Evolutionary conservation across 2,797 vertebrate genomes (phyloP).

Genomic region (Cygnus olor): DNA sequence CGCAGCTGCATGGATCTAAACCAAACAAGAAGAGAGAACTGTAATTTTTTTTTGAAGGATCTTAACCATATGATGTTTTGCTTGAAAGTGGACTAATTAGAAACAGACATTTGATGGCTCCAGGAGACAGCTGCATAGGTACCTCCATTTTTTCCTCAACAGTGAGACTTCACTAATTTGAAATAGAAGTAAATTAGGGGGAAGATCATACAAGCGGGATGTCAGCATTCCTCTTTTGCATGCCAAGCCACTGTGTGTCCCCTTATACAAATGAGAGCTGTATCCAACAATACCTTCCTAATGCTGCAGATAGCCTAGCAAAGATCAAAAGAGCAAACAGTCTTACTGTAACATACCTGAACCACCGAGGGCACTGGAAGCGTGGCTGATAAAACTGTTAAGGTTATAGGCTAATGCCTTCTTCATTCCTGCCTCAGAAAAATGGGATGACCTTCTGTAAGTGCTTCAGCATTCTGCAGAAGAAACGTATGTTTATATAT

Average conservation of each 20-base stretch:
- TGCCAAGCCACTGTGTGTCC: neutral
- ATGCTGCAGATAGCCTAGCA: neutral
- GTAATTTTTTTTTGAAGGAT: neutral
- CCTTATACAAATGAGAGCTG: neutral
- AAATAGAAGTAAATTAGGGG: neutral
- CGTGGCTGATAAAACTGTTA: neutral
- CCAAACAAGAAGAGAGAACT: neutral
- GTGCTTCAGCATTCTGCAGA: neutral
- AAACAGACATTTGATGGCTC: neutral
- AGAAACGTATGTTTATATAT: neutral
- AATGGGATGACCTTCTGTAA: neutral
- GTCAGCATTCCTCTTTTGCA: neutral
- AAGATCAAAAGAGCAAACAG: too few species aligned
- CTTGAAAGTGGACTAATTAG: neutral
- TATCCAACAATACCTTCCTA: neutral
- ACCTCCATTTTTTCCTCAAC: neutral
- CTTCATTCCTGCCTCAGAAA: neutral
- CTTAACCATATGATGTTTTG: neutral
- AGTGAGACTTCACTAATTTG: neutral
- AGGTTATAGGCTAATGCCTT: neutral
- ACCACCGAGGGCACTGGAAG: neutral
- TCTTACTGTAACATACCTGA: neutral
- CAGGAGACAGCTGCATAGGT: accelerated
- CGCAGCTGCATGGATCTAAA: neutral
- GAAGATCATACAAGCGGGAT: neutral